Conservation (phyloP, 2,888 invertebrate genomes). For the Synanthedon andrenaeformis region DNA sequence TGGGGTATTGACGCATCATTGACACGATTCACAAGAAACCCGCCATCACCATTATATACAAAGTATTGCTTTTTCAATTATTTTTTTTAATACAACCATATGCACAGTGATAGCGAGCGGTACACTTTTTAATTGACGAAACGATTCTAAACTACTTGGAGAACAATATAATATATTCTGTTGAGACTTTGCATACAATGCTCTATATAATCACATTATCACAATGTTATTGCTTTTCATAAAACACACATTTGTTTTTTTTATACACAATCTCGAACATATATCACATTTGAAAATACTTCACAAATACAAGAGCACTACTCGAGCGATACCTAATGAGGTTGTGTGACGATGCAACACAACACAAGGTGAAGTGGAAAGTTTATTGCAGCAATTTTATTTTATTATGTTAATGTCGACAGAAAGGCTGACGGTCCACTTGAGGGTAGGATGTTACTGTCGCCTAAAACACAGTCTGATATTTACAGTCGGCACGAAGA, state of each 20-base stretch:
- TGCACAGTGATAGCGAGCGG: neutral
- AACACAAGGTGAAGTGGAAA: no score
- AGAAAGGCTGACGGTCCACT: no score
- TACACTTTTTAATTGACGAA: slow-evolving; percentile 49
- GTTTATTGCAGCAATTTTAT: no score
- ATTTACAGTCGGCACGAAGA: no score
- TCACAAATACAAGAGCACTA: slow-evolving; percentile 27
- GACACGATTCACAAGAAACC: no score
- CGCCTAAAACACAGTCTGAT: no score
- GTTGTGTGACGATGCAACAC: no score
- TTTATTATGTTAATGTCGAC: no score
- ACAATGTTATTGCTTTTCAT: slow-evolving; percentile 65
- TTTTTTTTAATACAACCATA: neutral
- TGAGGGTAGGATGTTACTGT: no score
- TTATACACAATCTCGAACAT: slow-evolving; percentile 37
- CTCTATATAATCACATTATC: slow-evolving; percentile 42
- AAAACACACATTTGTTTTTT: slow-evolving; percentile 40
- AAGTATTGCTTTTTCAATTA: no score
- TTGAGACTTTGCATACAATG: slow-evolving; percentile 37
- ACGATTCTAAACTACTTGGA: slow-evolving; percentile 40
- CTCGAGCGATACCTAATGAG: slow-evolving; percentile 17
- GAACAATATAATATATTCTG: slow-evolving; percentile 15
- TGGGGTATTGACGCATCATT: no score
- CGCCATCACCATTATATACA: no score
- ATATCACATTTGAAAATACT: slow-evolving; percentile 62